These are phyloP conservation scores for Dolichallabes microphthalmus DNA, from an alignment of 2,113 vertebrate genomes.

Conservation along the genomic window DNA sequence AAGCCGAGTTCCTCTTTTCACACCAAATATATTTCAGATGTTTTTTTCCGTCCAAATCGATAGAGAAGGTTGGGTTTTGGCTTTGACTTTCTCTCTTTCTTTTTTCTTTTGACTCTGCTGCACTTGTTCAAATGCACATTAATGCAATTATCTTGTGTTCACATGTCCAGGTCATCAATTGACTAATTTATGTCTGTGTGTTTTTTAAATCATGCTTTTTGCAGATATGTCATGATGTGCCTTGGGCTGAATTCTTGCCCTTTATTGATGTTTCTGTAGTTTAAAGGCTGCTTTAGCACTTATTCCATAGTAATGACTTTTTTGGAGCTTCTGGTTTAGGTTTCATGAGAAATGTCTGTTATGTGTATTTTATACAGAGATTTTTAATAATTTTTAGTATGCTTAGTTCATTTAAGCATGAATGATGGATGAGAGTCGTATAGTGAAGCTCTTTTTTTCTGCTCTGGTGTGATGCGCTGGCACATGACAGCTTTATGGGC, in stretches of 20 bases:
- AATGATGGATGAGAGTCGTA: conserved; percentile 40
- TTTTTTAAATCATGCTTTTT: background rate
- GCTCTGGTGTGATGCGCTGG: conserved; percentile 55
- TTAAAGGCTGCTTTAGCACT: background rate
- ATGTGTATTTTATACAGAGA: no score
- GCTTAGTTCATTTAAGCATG: conserved; percentile 18
- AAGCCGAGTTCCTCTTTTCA: conserved; percentile 50
- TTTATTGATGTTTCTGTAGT: background rate
- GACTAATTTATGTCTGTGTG: background rate
- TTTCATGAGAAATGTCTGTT: background rate
- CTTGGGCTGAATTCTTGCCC: background rate
- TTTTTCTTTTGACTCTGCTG: background rate
- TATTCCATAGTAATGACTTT: background rate
- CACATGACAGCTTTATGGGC: conserved; percentile 66
- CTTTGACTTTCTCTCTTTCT: background rate
- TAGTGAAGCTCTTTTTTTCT: conserved; percentile 41
- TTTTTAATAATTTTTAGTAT: background rate
- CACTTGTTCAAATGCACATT: conserved; percentile 37
- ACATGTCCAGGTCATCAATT: background rate
- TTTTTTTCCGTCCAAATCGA: conserved; percentile 38
- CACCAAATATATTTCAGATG: conserved; percentile 51
- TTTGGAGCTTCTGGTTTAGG: background rate
- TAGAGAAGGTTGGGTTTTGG: conserved; percentile 17
- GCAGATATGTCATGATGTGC: background rate
- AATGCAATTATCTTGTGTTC: background rate